Evolutionary conservation across 2,888 invertebrate genomes (phyloP), one percentile per base, ranked within the genome.

Genomic region (Idaea straminata): DNA sequence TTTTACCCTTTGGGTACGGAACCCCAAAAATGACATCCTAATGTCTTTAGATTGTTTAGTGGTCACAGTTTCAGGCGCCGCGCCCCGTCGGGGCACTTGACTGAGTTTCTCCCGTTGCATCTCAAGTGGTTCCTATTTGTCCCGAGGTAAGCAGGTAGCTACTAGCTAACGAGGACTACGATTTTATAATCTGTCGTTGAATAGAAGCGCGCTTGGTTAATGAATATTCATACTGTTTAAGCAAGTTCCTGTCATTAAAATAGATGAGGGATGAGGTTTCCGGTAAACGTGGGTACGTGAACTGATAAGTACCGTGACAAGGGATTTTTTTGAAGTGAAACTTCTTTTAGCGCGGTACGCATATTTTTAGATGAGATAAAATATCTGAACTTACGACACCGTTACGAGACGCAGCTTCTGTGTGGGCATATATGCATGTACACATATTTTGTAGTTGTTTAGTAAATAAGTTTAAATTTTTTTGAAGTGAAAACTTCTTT

Each of bases 51-150:
- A 47, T 47, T 13, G 13, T 47, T 2, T 47, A 6, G 47, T 7
- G 47, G 47, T 47, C 10, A 13, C 47, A 47, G 13, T 5, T 47
- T 47, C 3, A 47, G 47, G 47, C 47, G 47, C 36, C 36, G 36
- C 36, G 10, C 36, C 36, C 36, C 47, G 47, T 10, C 5, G 10
- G 7, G 7, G 58, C 6, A 58, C 58, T 58, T 58, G 58, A 58
- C 58, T 58, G 64, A 66, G 63, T 64, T 64, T 62, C 66, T 66
- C 68, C 35, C 67, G 63, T 63, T 34, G 67, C 57, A 35, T 69
- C 64, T 72, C 71, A 70, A 73, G 73, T 73, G 72, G 67, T 35
- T 59, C 63, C 64, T 59, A 62, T 65, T 64, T 66, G 64, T 66
- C 67, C 59, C 63, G 47, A 47, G 7, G 47, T 47, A 38, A 59